Percentiles rank a stretch among this genome's conserved stretches.
Evolutionary conservation across 2,113 vertebrate species (phyloP).

Genomic region (Chaenocephalus aceratus): DNA sequence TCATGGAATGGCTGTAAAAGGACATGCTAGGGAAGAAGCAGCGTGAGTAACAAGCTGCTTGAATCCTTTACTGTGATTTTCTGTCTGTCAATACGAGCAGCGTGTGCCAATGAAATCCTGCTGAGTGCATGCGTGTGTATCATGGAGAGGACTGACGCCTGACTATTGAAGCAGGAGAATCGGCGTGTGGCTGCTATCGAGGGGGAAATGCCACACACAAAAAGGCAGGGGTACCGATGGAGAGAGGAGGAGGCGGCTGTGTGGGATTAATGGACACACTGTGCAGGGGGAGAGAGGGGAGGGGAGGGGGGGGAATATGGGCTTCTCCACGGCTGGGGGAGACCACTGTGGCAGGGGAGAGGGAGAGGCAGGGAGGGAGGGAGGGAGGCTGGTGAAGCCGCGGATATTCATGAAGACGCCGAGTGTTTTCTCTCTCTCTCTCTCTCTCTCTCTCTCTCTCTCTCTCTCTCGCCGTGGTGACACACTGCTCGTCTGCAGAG

Average conservation of each 20-base stretch:
- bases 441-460: too few species aligned
- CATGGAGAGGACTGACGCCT: slow-evolving; percentile 86
- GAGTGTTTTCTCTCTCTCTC: slow-evolving; percentile 43
- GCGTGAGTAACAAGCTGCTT: background rate
- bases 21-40: slow-evolving; percentile 1
- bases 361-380: slow-evolving; percentile 58
- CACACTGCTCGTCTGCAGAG: slow-evolving; percentile 67
- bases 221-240: slow-evolving; percentile 36
- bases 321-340: slow-evolving; percentile 73
- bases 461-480: slow-evolving; percentile 51
- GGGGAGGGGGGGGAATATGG: slow-evolving; percentile 49
- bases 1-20: slow-evolving; percentile 52
- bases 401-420: slow-evolving; percentile 71
- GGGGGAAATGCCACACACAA: slow-evolving; percentile 62
- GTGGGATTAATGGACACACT: slow-evolving; percentile 67
- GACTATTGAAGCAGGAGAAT: slow-evolving; percentile 73
- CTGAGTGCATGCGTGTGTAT: slow-evolving; percentile 51
- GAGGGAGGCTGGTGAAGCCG: slow-evolving; percentile 65
- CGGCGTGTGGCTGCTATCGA: slow-evolving; percentile 57
- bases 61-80: slow-evolving; percentile 23
- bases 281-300: slow-evolving; percentile 30
- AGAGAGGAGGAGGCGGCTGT: slow-evolving; percentile 64
- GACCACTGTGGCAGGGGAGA: slow-evolving; percentile 71
- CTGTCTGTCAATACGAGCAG: background rate
- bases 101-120: slow-evolving; percentile 18